Evolutionary conservation across 30 jellyfish, hydroid and myxozoan genomes (phyloP), one percentile per base, ranked within the genome.

Genomic region (Morbakka virulenta): DNA sequence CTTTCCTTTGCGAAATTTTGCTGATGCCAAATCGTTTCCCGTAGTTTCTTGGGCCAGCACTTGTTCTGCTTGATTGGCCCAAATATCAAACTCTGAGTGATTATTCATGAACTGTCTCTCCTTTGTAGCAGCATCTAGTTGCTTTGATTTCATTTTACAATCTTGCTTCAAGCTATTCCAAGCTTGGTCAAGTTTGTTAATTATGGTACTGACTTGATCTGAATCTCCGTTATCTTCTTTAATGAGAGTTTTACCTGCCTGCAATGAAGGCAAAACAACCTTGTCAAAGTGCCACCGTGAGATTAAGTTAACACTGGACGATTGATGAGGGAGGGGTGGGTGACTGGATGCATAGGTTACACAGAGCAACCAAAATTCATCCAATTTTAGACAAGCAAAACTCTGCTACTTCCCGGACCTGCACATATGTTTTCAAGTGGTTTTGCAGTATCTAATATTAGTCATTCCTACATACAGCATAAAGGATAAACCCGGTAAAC

Each of bases 21-120:
- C 87, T 63, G 74, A 67, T 22, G 87, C 63, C 47, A 87, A 36
- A 69, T 76, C 96, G 24, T 77, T 84, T 0, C 83, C 88, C 41
- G 30, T 52, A 32, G 64, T 83, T 50, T 66, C 50, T 4, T 80
- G 62, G 3, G 75, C 22, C 47, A 87, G 76, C 13, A 49, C 57
- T 27, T 23, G 72, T 30, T 71, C 64, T 4, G 76, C 49, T 35
- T 71, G 88, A 36, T 87, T 84, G 32, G 85, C 69, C 96, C 96
- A 87, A 11, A 73, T 52, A 28, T 72, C 76, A 20, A 87, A 35
- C 22, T 87, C 91, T 32, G 62, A 75, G 22, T 49, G 32, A 28
- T 80, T 67, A 28, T 51, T 87, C 3, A 73, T 49, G 20, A 87
- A 50, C 2, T 77, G 74, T 34, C 77, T 50, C 34, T 77, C 84